Evolutionary conservation across 2,888 invertebrate species (phyloP), one percentile per base, ranked within the genome.

Genomic region (Diachrysia chrysitis): DNA sequence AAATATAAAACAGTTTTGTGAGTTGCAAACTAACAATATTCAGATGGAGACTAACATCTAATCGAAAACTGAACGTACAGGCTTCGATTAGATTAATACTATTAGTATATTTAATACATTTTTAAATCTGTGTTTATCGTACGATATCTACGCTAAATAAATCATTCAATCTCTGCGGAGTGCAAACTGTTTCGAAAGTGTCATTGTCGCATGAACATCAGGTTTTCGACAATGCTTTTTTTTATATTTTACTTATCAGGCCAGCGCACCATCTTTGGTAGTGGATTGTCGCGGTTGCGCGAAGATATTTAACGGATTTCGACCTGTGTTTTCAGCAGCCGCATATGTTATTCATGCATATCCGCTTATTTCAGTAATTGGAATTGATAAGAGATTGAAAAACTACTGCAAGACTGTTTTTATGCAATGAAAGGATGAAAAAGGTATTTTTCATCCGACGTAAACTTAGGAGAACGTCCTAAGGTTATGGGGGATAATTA

Each of bases 211-310:
- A 37, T n/a, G n/a, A 48, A 29, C 62, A 63, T 37, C 63, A 63
- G 80, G 71, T 78, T 85, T 84, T 84, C 71, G 80, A 84, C 85
- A 83, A 79, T 35, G 76, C 73, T 87, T 86, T 85, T 87, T 86
- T 85, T 85, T 78, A 74, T 72, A 58, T 76, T 76, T 81, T 81
- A 76, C 80, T 77, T 63, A 61, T 67, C 9, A 23, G 16, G 55
- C 66, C 79, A 66, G 69, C 67, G 53, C 66, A 62, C 82, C 80
- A 71, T 82, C 53, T 83, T 82, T 83, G 82, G 85, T 69, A 77
- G 74, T 76, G 80, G 66, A 71, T 72, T 66, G 72, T 72, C 67
- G 70, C 55, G 60, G 57, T 69, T 55, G 58, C 19, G 29, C 63
- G 67, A 19, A 56, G 53, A 42, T 53, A 56, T 63, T 53, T 42